Evolutionary conservation across 2,888 invertebrate species (phyloP).

Genomic region (Pollenia angustigena): DNA sequence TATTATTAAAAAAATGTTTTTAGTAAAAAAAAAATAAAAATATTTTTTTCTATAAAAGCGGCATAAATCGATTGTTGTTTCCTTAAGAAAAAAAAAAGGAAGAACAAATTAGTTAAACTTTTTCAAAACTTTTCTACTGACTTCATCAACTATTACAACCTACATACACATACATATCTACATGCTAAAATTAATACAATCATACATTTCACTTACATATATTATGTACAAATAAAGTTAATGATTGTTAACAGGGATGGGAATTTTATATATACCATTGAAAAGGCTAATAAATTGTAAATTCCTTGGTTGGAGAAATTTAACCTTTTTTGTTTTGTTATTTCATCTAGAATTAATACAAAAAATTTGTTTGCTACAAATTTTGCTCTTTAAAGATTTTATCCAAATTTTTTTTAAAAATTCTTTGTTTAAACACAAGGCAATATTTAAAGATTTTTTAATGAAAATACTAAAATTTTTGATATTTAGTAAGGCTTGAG

Average conservation of each 20-base stretch:
- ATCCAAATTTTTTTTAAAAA: no score
- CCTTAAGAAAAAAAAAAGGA: conserved; percentile 33
- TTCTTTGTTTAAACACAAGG: no score
- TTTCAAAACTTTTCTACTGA: conserved; percentile 42
- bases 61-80: conserved; percentile 79
- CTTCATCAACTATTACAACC: conserved; percentile 4
- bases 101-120: conserved; percentile 21
- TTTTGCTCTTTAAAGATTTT: no score
- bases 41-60: conserved; percentile 55
- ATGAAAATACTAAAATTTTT: no score
- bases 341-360: no score
- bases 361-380: no score
- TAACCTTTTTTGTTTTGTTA: no score
- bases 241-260: conserved; percentile 45
- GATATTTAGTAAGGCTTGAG: no score
- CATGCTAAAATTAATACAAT: background rate
- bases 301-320: no score
- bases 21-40: background rate
- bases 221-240: conserved; percentile 28
- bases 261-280: background rate
- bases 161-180: conserved; percentile 1
- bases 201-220: background rate
- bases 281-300: no score
- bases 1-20: background rate
- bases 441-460: no score